phyloP scores from a whole-genome alignment of 2,888 invertebrate species.

The Periphyllus acericola region DNA sequence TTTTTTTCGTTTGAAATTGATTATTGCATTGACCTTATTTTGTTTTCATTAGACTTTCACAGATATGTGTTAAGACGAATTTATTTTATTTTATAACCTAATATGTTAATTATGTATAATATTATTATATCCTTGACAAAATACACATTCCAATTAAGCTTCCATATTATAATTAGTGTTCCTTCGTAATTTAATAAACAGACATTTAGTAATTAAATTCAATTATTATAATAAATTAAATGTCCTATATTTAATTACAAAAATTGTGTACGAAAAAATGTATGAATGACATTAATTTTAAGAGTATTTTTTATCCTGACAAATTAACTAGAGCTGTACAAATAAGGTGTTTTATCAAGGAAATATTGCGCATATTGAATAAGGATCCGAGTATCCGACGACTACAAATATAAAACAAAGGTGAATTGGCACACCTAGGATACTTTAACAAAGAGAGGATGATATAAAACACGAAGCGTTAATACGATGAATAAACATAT shows the following conservation, averaged over 20 bases:
- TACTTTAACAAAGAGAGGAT: neutral
- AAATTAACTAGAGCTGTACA: neutral
- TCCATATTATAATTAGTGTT: no score
- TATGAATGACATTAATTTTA: no score
- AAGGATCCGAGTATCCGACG: neutral
- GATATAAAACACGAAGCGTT: slow-evolving; percentile 2
- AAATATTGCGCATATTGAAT: neutral
- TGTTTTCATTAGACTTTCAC: neutral
- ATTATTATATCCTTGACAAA: no score
- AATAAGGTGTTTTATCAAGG: neutral
- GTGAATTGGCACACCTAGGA: neutral
- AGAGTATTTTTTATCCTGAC: neutral
- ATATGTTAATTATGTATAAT: neutral
- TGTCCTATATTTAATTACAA: neutral
- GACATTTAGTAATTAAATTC: neutral
- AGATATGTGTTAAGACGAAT: neutral
- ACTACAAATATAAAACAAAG: slow-evolving; percentile 25
- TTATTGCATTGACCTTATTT: neutral
- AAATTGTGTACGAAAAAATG: neutral
- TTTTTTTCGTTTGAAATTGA: neutral
- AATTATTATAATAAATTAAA: neutral
- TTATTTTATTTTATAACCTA: neutral
- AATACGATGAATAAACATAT: slow-evolving; percentile 34
- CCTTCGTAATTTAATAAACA: neutral
- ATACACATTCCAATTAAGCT: no score